Base-by-base conservation (phyloP, 2,888 invertebrate genomes). In the Palloptera scutellata region DNA sequence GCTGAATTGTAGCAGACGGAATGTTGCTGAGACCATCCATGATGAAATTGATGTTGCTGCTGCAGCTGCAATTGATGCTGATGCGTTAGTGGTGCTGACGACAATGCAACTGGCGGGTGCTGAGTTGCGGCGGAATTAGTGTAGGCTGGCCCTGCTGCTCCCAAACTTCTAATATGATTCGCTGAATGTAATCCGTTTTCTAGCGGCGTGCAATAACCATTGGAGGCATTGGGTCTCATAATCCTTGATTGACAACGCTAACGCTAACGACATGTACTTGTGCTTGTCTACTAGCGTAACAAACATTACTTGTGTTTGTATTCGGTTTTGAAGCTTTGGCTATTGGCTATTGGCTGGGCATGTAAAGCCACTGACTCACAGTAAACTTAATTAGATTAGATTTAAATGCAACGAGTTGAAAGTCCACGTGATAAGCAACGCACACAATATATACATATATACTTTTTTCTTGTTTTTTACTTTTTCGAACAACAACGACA, bases 151-250 rank as follows among this genome's bases (percentile, higher is more conserved):
- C 67, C 1, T 70, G 68, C 8, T 73, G 72, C 12, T 68, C 70
- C 9, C 62, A 67, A 64, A 15, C 40, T 45, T 17, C 61, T 61
- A 58, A 42, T 57, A 15, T 52, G 40, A 64, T 20, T 64, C 48
- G 68, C 17, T 61, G 61, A 20, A 57, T 55, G 55, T 61, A 17
- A 41, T 30, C 61, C 71, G 70, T 76, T 76, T 68, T 81, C 80
- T 67, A 76, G 74, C 30, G 30, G 30, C 75, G 76, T 77, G 75
- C 76, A 75, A 72, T 77, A 79, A 70, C 61, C 66, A 63, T 43
- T 69, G 66, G 54, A 62, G 64, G 53, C 75, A 77, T 82, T 79
- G 66, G 81, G 80, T 81, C 81, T 81, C 81, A 81, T 81, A 79
- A 79, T 81, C 76, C 74, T 76, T 70, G 55, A 30, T n/a, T 54